Conservation (phyloP, 2,888 invertebrate species). For the Andrena bicolor region DNA sequence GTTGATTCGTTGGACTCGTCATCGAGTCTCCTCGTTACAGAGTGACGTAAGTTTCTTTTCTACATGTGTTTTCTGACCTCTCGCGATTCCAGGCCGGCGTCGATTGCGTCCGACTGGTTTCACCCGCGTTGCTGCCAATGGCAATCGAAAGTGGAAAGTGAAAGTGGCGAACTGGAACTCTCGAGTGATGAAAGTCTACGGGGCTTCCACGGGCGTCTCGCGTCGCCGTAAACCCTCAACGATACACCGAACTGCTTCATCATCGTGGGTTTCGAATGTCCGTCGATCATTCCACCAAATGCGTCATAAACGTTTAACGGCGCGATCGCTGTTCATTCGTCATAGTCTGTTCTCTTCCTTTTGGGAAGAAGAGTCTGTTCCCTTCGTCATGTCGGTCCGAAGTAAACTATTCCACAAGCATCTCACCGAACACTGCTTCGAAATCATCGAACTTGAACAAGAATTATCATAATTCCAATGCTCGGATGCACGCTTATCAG, state of each 20-base stretch:
- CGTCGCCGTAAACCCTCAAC: conserved; percentile 24
- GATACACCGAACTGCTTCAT: conserved; percentile 31
- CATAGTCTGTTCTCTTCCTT: background rate
- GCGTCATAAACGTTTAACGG: conserved; percentile 20
- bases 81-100: background rate
- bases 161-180: conserved; percentile 71
- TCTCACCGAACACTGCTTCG: background rate
- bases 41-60: background rate
- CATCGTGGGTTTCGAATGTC: background rate
- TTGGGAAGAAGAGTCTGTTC: background rate
- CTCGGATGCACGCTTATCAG: too few relatives aligned
- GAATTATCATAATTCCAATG: too few relatives aligned
- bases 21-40: background rate
- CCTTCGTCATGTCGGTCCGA: conserved; percentile 6
- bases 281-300: conserved; percentile 20
- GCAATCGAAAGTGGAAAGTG: conserved; percentile 78
- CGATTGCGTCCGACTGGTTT: conserved; percentile 18
- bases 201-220: conserved; percentile 5
- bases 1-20: too few relatives aligned
- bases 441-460: too few relatives aligned
- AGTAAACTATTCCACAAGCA: background rate
- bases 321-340: conserved; percentile 22
- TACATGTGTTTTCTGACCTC: conserved; percentile 1
- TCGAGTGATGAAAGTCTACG: conserved; percentile 61
- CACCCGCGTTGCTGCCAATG: conserved; percentile 19